Evolutionary conservation across 53 echinoderm and acorn worm genomes (phyloP), one percentile per base, ranked within the genome.

Genomic region (Crossaster papposus): DNA sequence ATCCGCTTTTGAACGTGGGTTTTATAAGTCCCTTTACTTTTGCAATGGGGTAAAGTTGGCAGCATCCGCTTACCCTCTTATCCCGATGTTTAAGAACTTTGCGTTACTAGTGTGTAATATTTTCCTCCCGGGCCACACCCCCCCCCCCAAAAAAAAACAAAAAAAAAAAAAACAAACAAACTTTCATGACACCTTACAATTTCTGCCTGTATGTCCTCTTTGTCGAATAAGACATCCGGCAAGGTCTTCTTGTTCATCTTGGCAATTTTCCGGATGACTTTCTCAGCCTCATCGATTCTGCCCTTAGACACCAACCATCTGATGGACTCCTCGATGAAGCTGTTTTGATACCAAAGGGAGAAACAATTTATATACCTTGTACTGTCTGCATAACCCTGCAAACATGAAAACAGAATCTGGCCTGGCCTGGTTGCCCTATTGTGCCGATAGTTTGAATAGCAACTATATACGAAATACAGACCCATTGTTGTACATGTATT

Each of bases 181-280:
- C 0, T 7, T 71, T 30, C 29, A 44, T 7, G 44, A 44, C 30
- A 71, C 12, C 30, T 33, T 30, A 85, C 85, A 73, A 23, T 53
- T 73, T 85, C 17, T 54, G 54, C 33, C 51, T 51, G 51, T 0
- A 83, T 64, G 79, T 94, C 91, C 64, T 89, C 88, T 75, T 91
- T 78, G 14, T 83, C 83, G 35, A 94, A 91, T 64, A 94, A 29
- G 5, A 79, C 89, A 80, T 94, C 94, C 0, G 91, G 94, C 6
- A 94, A 73, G 72, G 89, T 91, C 74, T 52, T 80, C 80, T 81
- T 81, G 76, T 90, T 90, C 6, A 54, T 24, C 76, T 81, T 81
- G 4, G 80, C 81, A 5, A 90, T 28, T 73, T 64, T 72, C 52
- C 81, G 22, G 35, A 90, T 82, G 81, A 72, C 79, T 14, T 23